Conservation (phyloP, 1,140 invertebrate species). For the Drosophila dunni region DNA sequence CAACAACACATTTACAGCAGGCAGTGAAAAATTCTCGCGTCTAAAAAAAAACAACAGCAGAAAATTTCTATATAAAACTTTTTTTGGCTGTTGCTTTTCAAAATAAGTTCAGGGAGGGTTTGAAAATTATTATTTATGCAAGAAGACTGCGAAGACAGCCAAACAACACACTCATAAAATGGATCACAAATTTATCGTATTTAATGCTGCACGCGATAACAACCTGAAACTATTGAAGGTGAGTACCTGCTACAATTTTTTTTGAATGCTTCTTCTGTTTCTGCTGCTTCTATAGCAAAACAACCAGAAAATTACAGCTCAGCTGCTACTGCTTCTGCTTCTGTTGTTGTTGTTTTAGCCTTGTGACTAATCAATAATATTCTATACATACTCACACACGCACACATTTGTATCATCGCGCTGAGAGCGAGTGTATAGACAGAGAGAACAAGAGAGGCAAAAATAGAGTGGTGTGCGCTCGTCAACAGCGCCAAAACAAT, state of each 20-base stretch:
- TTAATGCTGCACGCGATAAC: conserved; percentile 81
- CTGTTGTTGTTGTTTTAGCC: conserved; percentile 51
- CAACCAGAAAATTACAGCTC: conserved; percentile 11
- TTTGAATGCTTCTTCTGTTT: neutral
- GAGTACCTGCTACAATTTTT: conserved; percentile 43
- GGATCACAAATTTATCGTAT: conserved; percentile 82
- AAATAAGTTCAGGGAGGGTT: conserved; percentile 17
- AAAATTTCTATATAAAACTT: conserved; percentile 33
- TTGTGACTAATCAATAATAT: conserved; percentile 83
- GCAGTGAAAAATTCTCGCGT: conserved; percentile 38
- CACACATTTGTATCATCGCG: conserved; percentile 20
- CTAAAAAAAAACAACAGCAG: conserved; percentile 44
- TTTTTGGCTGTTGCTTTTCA: conserved; percentile 44
- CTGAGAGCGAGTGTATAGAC: conserved; percentile 20
- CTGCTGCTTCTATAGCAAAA: no score
- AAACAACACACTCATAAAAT: conserved; percentile 56
- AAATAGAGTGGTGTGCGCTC: conserved; percentile 31
- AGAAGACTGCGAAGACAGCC: conserved; percentile 34
- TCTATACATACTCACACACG: conserved; percentile 51
- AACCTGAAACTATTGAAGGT: conserved; percentile 80
- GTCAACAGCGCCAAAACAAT: conserved; percentile 58
- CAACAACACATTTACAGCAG: conserved; percentile 29
- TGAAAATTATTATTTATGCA: conserved; percentile 43
- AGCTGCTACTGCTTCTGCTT: conserved; percentile 26
- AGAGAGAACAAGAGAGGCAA: conserved; percentile 13